phyloP scores from a whole-genome alignment of 2,888 invertebrate genomes.

The Choristoneura rosaceana region DNA sequence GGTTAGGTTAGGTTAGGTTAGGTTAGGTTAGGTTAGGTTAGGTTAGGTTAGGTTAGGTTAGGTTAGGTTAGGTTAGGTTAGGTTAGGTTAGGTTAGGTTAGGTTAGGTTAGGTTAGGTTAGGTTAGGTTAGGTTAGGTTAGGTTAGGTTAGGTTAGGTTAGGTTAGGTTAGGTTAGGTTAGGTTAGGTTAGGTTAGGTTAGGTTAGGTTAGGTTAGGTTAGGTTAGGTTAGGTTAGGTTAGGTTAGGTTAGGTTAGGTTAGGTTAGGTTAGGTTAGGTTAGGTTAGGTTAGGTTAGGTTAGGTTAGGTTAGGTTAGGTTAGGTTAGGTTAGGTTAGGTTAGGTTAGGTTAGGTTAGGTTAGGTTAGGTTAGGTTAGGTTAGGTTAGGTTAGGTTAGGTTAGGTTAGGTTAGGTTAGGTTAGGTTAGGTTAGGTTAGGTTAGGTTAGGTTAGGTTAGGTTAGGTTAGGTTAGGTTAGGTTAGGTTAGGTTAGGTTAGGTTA shows the following conservation, averaged over 20 bases:
- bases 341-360: conserved; percentile 24
- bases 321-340: conserved; percentile 16
- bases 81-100: conserved; percentile 22
- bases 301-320: conserved; percentile 26
- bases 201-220: conserved; percentile 32
- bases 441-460: conserved; percentile 19
- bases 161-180: conserved; percentile 32
- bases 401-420: conserved; percentile 21
- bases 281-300: conserved; percentile 36
- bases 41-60: conserved; percentile 22
- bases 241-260: conserved; percentile 33
- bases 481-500: conserved; percentile 27
- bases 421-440: conserved; percentile 19
- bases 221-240: conserved; percentile 30
- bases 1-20: conserved; percentile 19
- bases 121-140: conserved; percentile 15
- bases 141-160: conserved; percentile 34
- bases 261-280: conserved; percentile 41
- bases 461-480: conserved; percentile 19
- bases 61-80: conserved; percentile 22
- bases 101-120: conserved; percentile 17
- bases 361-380: conserved; percentile 24
- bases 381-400: conserved; percentile 16
- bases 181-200: conserved; percentile 32
- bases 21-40: conserved; percentile 22